A percentile compares a stretch with the other conserved stretches of the same genome.
Evolutionary conservation across 2,888 invertebrate species (phyloP).

Genomic region (Phymatocera aterrima): DNA sequence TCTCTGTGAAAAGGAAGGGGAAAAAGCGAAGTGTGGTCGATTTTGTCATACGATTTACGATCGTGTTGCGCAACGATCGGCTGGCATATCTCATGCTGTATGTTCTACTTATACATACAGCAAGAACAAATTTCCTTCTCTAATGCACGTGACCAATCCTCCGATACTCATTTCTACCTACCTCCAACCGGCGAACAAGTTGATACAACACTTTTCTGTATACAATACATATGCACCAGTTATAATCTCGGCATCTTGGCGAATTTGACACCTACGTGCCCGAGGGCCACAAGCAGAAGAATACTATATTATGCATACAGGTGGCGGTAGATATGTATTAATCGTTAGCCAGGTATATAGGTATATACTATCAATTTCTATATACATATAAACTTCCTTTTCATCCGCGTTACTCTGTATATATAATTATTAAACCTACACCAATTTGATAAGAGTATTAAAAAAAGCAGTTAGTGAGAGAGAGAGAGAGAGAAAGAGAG

Average conservation of each 20-base stretch:
- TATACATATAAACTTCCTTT: neutral
- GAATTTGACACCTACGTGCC: conserved; percentile 29
- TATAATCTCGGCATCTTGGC: neutral
- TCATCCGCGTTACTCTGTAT: neutral
- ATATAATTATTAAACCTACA: neutral
- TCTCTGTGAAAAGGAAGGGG: too few species aligned
- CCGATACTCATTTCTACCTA: conserved; percentile 1
- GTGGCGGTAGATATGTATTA: conserved; percentile 10
- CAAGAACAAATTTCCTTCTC: too few species aligned
- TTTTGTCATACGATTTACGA: too few species aligned
- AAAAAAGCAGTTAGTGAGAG: neutral
- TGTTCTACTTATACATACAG: too few species aligned
- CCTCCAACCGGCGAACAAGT: neutral
- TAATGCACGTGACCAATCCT: too few species aligned
- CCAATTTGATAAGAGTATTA: neutral
- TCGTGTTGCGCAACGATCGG: too few species aligned
- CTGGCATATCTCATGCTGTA: too few species aligned
- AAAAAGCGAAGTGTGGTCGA: too few species aligned
- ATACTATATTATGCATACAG: conserved; percentile 28
- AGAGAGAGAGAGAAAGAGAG: conserved; percentile 8
- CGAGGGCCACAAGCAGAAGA: conserved; percentile 5
- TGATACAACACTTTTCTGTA: neutral
- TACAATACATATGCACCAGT: neutral
- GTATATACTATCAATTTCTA: too few species aligned
- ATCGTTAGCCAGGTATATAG: conserved; percentile 16